phyloP scores from a whole-genome alignment of 2,113 vertebrate species.

The Marmota flaviventris region DNA sequence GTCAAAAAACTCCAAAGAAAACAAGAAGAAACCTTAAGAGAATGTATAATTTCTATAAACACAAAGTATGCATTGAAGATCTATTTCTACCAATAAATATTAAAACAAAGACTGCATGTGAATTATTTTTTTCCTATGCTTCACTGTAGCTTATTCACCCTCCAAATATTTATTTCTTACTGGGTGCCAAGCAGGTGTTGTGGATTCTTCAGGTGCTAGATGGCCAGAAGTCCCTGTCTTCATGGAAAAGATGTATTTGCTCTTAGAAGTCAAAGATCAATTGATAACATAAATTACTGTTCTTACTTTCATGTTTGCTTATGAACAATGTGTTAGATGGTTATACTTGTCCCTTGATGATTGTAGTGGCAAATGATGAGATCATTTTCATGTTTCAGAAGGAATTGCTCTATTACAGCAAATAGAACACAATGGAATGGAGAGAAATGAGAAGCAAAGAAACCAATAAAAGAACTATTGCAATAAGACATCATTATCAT shows the following conservation, averaged over 20 bases:
- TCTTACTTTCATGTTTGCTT: slow-evolving; percentile 30
- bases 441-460: neutral
- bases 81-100: slow-evolving; percentile 82
- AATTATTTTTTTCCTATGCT: slow-evolving; percentile 64
- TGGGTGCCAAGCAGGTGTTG: neutral
- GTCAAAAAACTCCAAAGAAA: slow-evolving; percentile 75
- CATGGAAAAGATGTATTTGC: neutral
- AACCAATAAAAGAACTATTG: neutral
- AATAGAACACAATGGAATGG: neutral
- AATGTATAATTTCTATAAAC: slow-evolving; percentile 83
- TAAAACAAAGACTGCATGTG: slow-evolving; percentile 75
- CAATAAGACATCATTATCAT: neutral
- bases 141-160: slow-evolving; percentile 3
- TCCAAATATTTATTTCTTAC: neutral
- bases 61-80: slow-evolving; percentile 79
- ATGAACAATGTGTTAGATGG: neutral
- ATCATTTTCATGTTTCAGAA: slow-evolving; percentile 22
- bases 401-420: neutral
- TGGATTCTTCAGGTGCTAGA: neutral
- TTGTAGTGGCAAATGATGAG: neutral
- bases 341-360: neutral
- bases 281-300: neutral
- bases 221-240: neutral
- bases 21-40: slow-evolving; percentile 75
- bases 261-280: slow-evolving; percentile 35